Evolutionary conservation across 2,888 invertebrate species (phyloP), one percentile per base, ranked within the genome.

Genomic region (Diabrotica balteata): DNA sequence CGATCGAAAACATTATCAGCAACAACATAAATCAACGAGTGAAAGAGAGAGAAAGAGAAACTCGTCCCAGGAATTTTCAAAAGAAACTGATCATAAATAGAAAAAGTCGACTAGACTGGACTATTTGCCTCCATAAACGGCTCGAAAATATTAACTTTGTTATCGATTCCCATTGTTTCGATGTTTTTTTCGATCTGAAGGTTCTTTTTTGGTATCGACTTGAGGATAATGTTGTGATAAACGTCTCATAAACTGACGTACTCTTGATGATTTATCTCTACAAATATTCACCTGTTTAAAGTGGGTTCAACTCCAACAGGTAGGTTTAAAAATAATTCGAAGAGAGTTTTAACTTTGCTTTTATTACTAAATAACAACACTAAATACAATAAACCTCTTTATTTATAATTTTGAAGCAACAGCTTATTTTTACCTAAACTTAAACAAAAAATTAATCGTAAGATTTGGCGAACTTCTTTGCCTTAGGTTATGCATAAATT

Each of bases 1-100:
- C 81, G 78, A 81, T 82, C 79, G 80, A 77, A 80, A 82, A 83
- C 83, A 83, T 83, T 83, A 83, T 81, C 82, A 77, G 77, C 78
- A 76, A 77, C 77, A 76, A 76, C 76, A 82, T 82, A 83, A 83
- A 83, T 83, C 82, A 82, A 57, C 44, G 43, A 44, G 45, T 11
- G 8, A 11, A 45, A 57, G 45, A 57, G 45, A 80, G 76, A 67
- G 52, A 57, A 63, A 49, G 11, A 57, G 64, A 64, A 57, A 59
- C 68, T 72, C 60, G 73, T 74, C 74, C 73, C 68, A 70, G 70
- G 76, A 74, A 75, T 73, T 73, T 68, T 71, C 68, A 69, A 70
- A 77, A 77, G 76, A 77, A 76, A 74, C 73, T 75, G 73, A 74
- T 78, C 77, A 78, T 78, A 78, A 78, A 78, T 78, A 77, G 76